These are phyloP conservation scores for Lamprotornis superbus DNA, from an alignment of 2,113 vertebrate genomes.

Conservation along the genomic window DNA sequence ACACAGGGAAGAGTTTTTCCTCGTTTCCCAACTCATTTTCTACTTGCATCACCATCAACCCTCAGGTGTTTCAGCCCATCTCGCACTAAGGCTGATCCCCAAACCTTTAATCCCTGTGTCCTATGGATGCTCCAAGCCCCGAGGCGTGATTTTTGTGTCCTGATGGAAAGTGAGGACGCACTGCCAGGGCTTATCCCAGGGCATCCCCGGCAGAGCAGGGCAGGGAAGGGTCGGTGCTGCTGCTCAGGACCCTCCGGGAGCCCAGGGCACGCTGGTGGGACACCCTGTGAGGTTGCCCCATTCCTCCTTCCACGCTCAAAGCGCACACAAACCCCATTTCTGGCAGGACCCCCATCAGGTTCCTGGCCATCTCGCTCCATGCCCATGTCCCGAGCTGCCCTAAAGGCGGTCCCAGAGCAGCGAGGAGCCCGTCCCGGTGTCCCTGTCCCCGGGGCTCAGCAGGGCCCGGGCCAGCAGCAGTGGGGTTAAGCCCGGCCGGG, in stretches of 20 bases:
- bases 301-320: fast-evolving
- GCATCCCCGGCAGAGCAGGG: background rate
- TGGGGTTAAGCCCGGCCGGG: constrained; percentile 48
- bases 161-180: fast-evolving
- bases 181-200: background rate
- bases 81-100: background rate
- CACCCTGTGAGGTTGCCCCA: fast-evolving
- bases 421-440: fast-evolving
- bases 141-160: fast-evolving
- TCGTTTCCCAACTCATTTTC: background rate
- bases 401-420: background rate
- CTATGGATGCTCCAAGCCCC: background rate
- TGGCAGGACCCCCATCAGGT: background rate
- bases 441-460: fast-evolving
- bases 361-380: fast-evolving
- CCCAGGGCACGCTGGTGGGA: fast-evolving
- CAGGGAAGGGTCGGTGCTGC: background rate
- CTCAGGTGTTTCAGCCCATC: fast-evolving
- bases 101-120: background rate
- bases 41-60: background rate
- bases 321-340: background rate
- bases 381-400: background rate
- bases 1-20: background rate
- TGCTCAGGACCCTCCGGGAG: background rate
- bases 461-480: background rate